Base-by-base conservation (phyloP, 64 coral and sea anemone genomes). In the Porites lutea region DNA sequence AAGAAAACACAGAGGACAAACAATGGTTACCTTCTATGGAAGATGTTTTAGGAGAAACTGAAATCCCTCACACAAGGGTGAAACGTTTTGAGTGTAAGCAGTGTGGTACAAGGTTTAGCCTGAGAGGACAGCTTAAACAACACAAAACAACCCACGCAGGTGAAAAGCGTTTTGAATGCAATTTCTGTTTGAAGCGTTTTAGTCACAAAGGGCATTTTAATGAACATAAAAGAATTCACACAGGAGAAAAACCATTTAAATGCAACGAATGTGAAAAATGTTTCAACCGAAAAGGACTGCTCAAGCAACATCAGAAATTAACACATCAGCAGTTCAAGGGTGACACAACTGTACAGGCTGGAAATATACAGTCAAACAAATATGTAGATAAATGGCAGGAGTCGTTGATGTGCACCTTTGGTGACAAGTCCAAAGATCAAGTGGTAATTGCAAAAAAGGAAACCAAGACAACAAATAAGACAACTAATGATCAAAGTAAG, bases 61-160 rank as follows among this genome's bases (percentile, higher is more conserved):
- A 74, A 62, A 45, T 49, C 13, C 46, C 49, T 20, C 87, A 89
- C 59, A 13, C 52, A 16, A 72, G 52, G 15, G 43, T 45, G 46
- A 89, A 59, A 20, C 45, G 22, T 12, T 89, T 77, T 77, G 52
- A 89, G 15, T 89, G 87, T 59, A 73, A 89, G 13, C 71, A 77
- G 53, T 89, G 87, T 89, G 71, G 58, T 13, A 89, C 59, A 54
- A 20, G 23, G 13, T 89, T 89, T 58, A 76, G 23, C 48, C 61
- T 21, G 4, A 51, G 4, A 79, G 88, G 47, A 79, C 44, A 65
- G 12, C 62, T 89, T 57, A 62, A 67, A 16, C 59, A 19, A 19
- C 88, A 89, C 48, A 15, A 8, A 11, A 59, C 48, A 79, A 65
- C 55, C 10, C 88, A 89, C 48, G 10, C n/a, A 61, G 48, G 22